Evolutionary conservation across 2,888 invertebrate genomes (phyloP).

Genomic region (Anthophora plumipes): DNA sequence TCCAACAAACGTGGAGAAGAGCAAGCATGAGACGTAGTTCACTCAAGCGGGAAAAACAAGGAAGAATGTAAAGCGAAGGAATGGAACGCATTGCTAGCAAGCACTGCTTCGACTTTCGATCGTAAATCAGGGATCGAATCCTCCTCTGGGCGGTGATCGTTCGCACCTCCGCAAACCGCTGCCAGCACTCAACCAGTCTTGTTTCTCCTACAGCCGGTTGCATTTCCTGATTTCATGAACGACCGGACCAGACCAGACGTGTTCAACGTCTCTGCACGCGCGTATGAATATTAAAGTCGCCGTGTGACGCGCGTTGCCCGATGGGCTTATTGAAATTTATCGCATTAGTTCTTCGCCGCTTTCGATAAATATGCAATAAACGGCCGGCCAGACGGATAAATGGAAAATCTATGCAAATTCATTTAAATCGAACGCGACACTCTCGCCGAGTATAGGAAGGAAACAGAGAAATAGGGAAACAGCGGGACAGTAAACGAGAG

Average conservation of each 20-base stretch:
- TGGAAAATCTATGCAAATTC: constrained; percentile 76
- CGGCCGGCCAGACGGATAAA: constrained; percentile 72
- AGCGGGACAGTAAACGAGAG: no score
- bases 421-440: constrained; percentile 68
- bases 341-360: constrained; percentile 70
- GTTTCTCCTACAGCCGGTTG: constrained; percentile 14
- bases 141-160: neutral
- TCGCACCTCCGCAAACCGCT: constrained; percentile 18
- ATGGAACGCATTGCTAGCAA: neutral
- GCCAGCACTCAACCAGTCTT: neutral
- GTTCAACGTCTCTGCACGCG: neutral
- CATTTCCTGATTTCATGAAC: constrained; percentile 47
- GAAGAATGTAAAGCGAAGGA: neutral
- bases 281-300: constrained; percentile 69
- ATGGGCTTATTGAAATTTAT: constrained; percentile 76
- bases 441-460: constrained; percentile 5
- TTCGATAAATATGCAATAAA: constrained; percentile 79
- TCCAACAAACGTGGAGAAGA: neutral
- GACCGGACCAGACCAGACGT: neutral
- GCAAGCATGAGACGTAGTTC: neutral
- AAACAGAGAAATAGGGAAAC: constrained; percentile 13
- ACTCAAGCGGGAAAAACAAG: neutral
- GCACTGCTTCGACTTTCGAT: constrained; percentile 8
- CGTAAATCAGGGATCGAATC: constrained; percentile 33
- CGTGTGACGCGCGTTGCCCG: constrained; percentile 65